phyloP scores from a whole-genome alignment of 1,140 invertebrate genomes.

The Berghia stephanieae region DNA sequence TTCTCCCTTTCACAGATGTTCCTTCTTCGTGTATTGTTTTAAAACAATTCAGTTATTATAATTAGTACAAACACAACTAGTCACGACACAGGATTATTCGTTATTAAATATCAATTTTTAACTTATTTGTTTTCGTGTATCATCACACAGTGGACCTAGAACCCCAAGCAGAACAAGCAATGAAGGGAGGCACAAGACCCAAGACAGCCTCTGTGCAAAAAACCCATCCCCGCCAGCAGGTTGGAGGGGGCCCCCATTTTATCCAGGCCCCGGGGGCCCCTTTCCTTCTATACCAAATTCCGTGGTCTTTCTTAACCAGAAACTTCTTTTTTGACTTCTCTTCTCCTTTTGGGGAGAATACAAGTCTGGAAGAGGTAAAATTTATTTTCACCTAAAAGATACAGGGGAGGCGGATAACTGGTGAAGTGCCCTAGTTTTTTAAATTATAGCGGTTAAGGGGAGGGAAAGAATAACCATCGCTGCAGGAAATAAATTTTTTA shows the following conservation, averaged over 20 bases:
- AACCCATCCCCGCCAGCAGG: slow-evolving; percentile 26
- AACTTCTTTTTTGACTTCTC: slow-evolving; percentile 93
- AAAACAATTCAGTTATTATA: no score
- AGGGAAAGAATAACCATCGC: no score
- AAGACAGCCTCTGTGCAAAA: slow-evolving; percentile 21
- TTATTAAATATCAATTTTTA: no score
- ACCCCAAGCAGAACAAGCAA: slow-evolving; percentile 11
- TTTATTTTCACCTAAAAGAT: neutral
- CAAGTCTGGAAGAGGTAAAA: slow-evolving; percentile 81
- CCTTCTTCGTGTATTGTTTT: no score
- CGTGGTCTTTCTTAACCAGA: slow-evolving; percentile 98
- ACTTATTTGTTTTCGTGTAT: no score
- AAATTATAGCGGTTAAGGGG: no score
- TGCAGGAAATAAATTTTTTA: no score
- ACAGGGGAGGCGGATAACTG: no score
- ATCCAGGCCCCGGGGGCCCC: slow-evolving; percentile 91
- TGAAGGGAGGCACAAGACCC: neutral
- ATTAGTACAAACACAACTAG: no score
- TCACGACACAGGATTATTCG: no score
- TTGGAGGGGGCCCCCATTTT: slow-evolving; percentile 80
- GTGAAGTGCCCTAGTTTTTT: no score
- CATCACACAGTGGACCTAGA: neutral
- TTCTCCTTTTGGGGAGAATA: slow-evolving; percentile 98
- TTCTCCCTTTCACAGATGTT: no score
- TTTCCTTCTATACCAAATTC: slow-evolving; percentile 99